These are phyloP conservation scores for Steatornis caripensis DNA, from an alignment of 2,113 vertebrate genomes.

Conservation along the genomic window DNA sequence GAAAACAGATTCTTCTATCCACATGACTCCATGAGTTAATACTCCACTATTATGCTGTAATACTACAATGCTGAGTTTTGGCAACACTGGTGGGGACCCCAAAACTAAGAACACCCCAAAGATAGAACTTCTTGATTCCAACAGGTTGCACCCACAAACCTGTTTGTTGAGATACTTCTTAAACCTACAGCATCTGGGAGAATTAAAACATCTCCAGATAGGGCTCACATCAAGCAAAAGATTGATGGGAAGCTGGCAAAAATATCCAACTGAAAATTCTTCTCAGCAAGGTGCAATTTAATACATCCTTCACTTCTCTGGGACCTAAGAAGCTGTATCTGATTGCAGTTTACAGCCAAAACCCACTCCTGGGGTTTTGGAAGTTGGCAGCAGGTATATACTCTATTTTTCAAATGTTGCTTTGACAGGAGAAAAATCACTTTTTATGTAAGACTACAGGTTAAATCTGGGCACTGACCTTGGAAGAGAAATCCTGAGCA, in stretches of 20 bases:
- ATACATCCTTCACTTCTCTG: not conserved
- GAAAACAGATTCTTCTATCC: not conserved
- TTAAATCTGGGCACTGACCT: not conserved
- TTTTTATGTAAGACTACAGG: not conserved
- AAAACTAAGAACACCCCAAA: not conserved
- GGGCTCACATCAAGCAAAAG: not conserved
- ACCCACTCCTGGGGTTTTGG: not conserved
- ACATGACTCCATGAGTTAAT: not conserved
- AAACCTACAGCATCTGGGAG: not conserved
- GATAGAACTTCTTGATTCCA: not conserved
- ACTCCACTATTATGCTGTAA: not conserved
- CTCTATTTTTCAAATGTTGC: not conserved
- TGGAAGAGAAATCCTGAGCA: not conserved
- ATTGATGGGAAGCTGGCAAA: not conserved
- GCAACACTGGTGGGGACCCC: not conserved
- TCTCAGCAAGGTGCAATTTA: not conserved
- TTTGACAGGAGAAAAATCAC: slow-evolving; percentile 1
- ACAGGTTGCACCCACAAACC: not conserved
- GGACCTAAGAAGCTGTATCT: not conserved
- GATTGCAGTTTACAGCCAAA: not conserved
- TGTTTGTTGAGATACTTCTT: not conserved
- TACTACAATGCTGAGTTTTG: not conserved
- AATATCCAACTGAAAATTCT: not conserved
- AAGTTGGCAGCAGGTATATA: not conserved
- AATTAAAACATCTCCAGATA: not conserved